Base-by-base conservation (phyloP, 2,888 invertebrate genomes). In the Pyralis farinalis region DNA sequence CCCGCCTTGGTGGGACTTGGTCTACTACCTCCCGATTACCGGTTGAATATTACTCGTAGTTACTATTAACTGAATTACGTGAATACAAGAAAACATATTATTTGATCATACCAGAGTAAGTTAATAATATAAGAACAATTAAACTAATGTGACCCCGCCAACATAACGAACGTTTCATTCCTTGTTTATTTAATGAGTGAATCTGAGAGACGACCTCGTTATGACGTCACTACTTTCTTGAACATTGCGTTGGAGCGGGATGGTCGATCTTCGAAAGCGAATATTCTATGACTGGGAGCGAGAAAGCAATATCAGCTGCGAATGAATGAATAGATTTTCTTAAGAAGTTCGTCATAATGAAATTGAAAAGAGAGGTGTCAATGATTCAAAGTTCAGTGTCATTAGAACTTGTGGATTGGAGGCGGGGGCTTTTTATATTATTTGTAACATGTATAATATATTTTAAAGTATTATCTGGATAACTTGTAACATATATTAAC, bases 111-210 rank as follows among this genome's bases (percentile, higher is more conserved):
- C n/a, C n/a, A n/a, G n/a, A n/a, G n/a, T n/a, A n/a, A n/a, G n/a
- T n/a, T n/a, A n/a, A n/a, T n/a, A n/a, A n/a, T n/a, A n/a, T n/a
- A n/a, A n/a, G n/a, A n/a, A n/a, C n/a, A n/a, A n/a, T n/a, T n/a
- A n/a, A n/a, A n/a, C n/a, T 16, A 3, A 2, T 37, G 29, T 47
- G 43, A 43, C 40, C 55, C 49, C 44, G 50, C 77, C 45, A 42
- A 2, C 34, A n/a, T 47, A 51, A 65, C 63, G 63, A 47, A 63
- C 63, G 56, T 52, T 64, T 53, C 51, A 53, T 63, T 73, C 72
- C 78, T 79, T 83, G 83, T 86, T 83, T 87, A 80, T 83, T 83
- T 86, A 87, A 86, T 87, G 85, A 86, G 86, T 76, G 84, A 79
- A 82, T 79, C 75, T 76, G 69, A 73, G 72, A 77, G 76, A 73